Evolutionary conservation across 2,888 invertebrate species (phyloP).

Genomic region (Himalopsyche anomala): DNA sequence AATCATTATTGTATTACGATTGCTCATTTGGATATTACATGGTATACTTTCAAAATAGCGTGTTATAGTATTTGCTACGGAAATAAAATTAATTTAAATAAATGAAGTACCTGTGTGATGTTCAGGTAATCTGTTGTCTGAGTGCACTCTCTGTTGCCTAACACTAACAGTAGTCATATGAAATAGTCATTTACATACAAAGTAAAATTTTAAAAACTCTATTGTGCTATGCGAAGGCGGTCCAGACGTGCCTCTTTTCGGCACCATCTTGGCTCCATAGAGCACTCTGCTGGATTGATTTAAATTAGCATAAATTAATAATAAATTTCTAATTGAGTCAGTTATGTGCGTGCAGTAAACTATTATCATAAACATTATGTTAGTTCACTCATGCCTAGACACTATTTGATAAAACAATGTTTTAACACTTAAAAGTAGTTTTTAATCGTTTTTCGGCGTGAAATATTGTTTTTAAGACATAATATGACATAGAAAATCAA

Average conservation of each 20-base stretch:
- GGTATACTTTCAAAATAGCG: too few species aligned
- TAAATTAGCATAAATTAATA: conserved; percentile 62
- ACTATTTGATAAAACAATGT: conserved; percentile 8
- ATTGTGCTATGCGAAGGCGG: conserved; percentile 60
- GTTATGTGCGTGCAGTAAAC: conserved; percentile 27
- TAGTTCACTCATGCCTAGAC: background rate
- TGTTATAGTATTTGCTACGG: too few species aligned
- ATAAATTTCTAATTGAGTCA: conserved; percentile 53
- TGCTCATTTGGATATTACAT: too few species aligned
- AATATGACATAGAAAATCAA: too few species aligned
- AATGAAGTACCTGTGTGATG: background rate
- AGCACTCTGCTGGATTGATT: conserved; percentile 62
- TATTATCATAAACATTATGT: conserved; percentile 21
- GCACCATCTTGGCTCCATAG: conserved; percentile 59
- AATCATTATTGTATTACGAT: too few species aligned
- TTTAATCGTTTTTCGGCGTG: background rate
- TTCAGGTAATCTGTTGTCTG: background rate
- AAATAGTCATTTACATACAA: conserved; percentile 57
- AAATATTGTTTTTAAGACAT: too few species aligned
- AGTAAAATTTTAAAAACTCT: conserved; percentile 54
- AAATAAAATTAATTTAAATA: background rate
- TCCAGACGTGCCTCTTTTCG: conserved; percentile 62
- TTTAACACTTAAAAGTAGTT: background rate
- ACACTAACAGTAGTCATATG: conserved; percentile 61
- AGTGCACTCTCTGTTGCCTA: conserved; percentile 51